Conservation (phyloP, 53 echinoderm and acorn worm genomes). For the Luidia sarsii region DNA sequence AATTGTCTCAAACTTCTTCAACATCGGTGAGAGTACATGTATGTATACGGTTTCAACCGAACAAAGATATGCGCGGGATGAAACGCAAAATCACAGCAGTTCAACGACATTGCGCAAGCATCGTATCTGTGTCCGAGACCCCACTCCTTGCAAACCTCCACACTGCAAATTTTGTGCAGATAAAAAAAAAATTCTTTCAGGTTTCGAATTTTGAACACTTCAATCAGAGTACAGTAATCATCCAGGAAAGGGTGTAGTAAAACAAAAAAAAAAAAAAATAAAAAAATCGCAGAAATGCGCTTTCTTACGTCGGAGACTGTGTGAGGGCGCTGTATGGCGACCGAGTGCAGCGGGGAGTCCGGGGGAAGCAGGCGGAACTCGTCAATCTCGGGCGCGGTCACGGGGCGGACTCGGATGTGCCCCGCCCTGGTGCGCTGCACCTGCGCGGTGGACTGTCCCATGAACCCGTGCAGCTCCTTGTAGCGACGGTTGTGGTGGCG, state of each 20-base stretch:
- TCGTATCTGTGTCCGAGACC: no score
- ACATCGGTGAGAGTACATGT: no score
- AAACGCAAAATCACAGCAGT: no score
- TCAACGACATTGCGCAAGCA: no score
- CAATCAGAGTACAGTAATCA: not conserved
- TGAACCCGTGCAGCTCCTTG: constrained; percentile 79
- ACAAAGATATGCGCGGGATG: no score
- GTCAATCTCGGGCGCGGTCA: constrained; percentile 77
- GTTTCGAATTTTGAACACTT: not conserved
- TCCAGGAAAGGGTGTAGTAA: no score
- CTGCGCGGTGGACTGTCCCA: constrained; percentile 77
- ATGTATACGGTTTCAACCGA: no score
- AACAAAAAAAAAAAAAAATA: not conserved
- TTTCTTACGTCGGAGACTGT: constrained; percentile 89
- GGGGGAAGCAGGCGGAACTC: constrained; percentile 59
- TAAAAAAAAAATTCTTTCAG: not conserved
- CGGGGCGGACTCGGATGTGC: constrained; percentile 67
- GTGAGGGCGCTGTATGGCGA: constrained; percentile 65
- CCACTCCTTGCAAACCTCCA: not conserved
- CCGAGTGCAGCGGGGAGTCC: constrained; percentile 29
- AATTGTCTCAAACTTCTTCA: no score
- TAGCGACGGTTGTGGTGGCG: constrained; percentile 78
- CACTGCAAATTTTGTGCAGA: not conserved
- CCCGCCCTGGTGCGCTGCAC: constrained; percentile 91
- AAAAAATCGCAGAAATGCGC: no score